Evolutionary conservation across 2,888 invertebrate genomes (phyloP), one percentile per base, ranked within the genome.

Genomic region (Arrhopalites spinosus): DNA sequence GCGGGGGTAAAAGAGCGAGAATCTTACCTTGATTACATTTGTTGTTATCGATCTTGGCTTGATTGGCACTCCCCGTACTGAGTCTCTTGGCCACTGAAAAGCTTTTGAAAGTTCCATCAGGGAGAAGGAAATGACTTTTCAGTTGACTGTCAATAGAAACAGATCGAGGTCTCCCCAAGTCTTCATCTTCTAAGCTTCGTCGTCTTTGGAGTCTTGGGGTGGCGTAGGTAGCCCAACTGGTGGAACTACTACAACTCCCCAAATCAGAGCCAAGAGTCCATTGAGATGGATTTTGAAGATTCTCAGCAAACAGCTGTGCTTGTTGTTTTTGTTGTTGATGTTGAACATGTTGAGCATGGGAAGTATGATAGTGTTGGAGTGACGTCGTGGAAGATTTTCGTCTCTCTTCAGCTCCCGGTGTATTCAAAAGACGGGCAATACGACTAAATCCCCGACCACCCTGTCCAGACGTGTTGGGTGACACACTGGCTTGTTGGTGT

Each of bases 181-280:
- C 78, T 61, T 78, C 78, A 50, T 70, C 71, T 71, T 78, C 78
- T 17, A 78, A 56, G 29, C 78, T 78, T 43, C 78, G 30, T 25
- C 78, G 68, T 11, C 78, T 61, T 3, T 61, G 75, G 7, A 64
- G 56, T 29, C 69, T 56, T 2, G 78, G 78, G 7, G 77, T 75
- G 30, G 68, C 61, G 15, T 56, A 64, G 23, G 74, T 53, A n/a
- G 56, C 50, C 74, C 53, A 67, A 56, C 56, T 56, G 13, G 23
- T 70, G 13, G 68, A 47, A 17, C 45, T 45, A 23, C 45, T 43
- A 27, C 59, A 23, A 23, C 30, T 29, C 17, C 36, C n/a, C 27
- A 25, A 13, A 13, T 47, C 50, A 15, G 15, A 8, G 3, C 70
- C 70, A 7, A 36, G 50, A 8, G 56, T 56, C 29, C 70, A 29